Evolutionary conservation across 1,140 invertebrate genomes (phyloP), one percentile per base, ranked within the genome.

Genomic region (Drosophila jambulina): DNA sequence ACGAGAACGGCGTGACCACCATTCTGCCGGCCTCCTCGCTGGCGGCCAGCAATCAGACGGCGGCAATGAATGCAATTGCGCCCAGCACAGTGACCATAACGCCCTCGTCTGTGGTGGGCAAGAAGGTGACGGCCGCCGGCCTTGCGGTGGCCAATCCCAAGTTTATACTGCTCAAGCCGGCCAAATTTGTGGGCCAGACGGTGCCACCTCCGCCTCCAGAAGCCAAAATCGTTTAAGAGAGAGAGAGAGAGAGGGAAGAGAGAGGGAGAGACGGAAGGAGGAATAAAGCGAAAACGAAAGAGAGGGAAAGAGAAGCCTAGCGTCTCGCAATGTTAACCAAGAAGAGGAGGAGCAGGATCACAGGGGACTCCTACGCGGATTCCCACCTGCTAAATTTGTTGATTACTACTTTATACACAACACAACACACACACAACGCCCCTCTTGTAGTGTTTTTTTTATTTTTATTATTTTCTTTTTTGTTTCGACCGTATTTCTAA

Each of bases 11-110:
- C 4, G 85, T 92, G 32, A 92, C 91, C 15, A 92, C 91, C 27
- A 92, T 92, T 29, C 57, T 92, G 69, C 91, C 91, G 15, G 91
- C 91, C 13, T 92, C 87, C 19, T 92, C 91, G 27, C 32, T 91
- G 63, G 91, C 91, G 21, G 91, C 91, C 25, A 83, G 70, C 27
- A 81, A 81, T 61, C 87, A 92, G 48, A 87, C 82, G 21, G 84
- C 91, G 3, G 91, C 91, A 10, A 92, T 92, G 91, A 90, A 91
- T 63, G 91, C 91, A 13, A 84, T 91, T 13, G 91, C 82, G 7
- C 91, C 87, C 27, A 92, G 87, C 48, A 92, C 87, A 23, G 91
- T 92, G 49, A 92, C 91, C 57, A 92, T 92, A 77, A 92, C 91
- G 40, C 91, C 91, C 9, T 43, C 67, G 10, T 23, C 63, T 15